These are phyloP conservation scores for Ephydatia muelleri DNA, from an alignment of 37 sponge, comb jelly and placozoan genomes.

Conservation along the genomic window DNA sequence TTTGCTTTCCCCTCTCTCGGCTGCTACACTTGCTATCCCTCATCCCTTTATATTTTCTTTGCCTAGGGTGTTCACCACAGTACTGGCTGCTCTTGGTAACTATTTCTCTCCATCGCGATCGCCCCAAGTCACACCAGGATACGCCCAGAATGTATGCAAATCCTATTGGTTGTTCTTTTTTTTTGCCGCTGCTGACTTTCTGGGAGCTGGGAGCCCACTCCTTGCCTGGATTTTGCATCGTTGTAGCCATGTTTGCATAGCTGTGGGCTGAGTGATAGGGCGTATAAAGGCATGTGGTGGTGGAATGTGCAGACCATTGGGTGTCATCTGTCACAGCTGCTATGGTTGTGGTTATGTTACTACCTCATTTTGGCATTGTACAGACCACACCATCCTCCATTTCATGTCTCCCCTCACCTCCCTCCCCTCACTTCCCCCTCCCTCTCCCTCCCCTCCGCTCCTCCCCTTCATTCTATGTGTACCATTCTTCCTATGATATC, in stretches of 20 bases:
- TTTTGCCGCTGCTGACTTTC: background rate
- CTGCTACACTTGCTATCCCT: background rate
- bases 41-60: too few relatives aligned
- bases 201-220: background rate
- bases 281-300: background rate
- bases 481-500: too few relatives aligned
- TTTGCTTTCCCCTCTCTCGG: background rate
- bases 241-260: background rate
- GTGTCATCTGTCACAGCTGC: background rate
- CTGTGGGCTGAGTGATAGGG: background rate
- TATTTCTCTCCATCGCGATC: constrained; percentile 68
- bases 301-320: background rate
- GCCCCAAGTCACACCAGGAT: constrained; percentile 41
- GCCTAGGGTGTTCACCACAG: constrained; percentile 78
- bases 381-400: background rate
- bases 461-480: too few relatives aligned
- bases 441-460: too few relatives aligned
- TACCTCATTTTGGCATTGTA: background rate
- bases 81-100: constrained; percentile 55
- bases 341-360: background rate
- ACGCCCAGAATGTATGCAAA: constrained; percentile 49
- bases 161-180: background rate
- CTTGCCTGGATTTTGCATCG: background rate
- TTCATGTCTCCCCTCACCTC: background rate
- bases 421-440: background rate